Percentiles rank a stretch among this genome's conserved stretches.
Evolutionary conservation across 2,113 vertebrate species (phyloP).

Genomic region (Nothoprocta perdicaria): DNA sequence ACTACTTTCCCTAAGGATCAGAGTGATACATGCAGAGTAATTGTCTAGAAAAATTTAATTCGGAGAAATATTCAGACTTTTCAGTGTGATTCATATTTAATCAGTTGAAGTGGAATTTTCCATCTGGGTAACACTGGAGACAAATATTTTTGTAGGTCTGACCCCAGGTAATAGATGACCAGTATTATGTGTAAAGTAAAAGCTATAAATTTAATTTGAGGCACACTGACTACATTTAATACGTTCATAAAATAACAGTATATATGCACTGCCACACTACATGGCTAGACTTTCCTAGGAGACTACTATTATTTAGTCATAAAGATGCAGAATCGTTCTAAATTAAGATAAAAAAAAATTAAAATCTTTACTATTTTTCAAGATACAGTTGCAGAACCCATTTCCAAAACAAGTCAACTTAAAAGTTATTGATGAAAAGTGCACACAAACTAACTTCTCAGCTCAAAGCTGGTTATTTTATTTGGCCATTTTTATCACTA

Average conservation of each 20-base stretch:
- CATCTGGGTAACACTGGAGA: not conserved
- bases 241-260: not conserved
- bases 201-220: not conserved
- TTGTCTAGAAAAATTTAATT: constrained; percentile 31
- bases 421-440: not conserved
- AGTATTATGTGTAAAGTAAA: not conserved
- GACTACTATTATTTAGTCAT: not conserved
- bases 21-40: not conserved
- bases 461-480: not conserved
- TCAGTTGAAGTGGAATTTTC: not conserved
- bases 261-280: not conserved
- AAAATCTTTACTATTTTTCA: not conserved
- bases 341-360: not conserved
- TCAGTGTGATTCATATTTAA: not conserved
- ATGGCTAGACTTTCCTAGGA: not conserved
- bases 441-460: not conserved
- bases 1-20: not conserved
- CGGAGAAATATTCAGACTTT: constrained; percentile 15
- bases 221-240: not conserved
- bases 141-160: not conserved
- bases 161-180: not conserved
- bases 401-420: not conserved
- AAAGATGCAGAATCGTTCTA: not conserved
- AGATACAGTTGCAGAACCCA: not conserved
- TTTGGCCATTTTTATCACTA: not conserved